A percentile compares a stretch with the other conserved stretches of the same genome.
These are phyloP conservation scores for Cossypha niveicapilla DNA, from an alignment of 2,797 vertebrate species.

Conservation along the genomic window DNA sequence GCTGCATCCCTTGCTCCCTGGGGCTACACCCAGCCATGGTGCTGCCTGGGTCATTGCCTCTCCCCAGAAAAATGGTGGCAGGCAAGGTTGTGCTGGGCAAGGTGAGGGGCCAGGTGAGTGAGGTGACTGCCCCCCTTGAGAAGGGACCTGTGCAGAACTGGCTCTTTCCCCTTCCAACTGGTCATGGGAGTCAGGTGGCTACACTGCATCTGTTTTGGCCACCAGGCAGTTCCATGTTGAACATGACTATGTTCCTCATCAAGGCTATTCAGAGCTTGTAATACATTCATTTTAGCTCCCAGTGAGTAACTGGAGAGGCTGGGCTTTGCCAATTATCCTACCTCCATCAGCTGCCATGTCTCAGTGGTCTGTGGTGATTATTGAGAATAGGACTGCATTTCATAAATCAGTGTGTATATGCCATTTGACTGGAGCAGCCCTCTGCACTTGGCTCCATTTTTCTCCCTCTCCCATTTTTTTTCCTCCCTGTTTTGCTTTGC, in stretches of 20 bases:
- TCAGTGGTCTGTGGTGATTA: background rate
- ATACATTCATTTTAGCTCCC: background rate
- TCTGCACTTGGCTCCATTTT: background rate
- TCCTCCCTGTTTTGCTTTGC: background rate
- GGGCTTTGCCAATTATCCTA: background rate
- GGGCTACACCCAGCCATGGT: rapidly evolving
- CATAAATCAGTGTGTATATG: background rate
- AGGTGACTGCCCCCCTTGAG: background rate
- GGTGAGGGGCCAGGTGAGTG: background rate
- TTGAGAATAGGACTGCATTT: background rate
- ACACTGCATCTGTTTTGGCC: rapidly evolving
- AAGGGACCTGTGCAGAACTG: background rate
- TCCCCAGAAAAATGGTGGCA: background rate
- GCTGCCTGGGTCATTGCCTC: background rate
- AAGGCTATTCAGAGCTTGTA: background rate
- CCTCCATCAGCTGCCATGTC: background rate
- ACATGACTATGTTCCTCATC: background rate
- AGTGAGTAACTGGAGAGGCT: background rate
- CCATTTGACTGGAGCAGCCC: background rate
- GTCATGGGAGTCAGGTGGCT: rapidly evolving
- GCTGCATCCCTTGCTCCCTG: background rate
- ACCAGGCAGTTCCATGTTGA: background rate
- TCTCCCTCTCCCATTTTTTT: background rate
- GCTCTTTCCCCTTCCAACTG: background rate
- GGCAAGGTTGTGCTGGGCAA: background rate